A percentile compares a stretch with the other conserved stretches of the same genome.
phyloP scores from a whole-genome alignment of 2,888 invertebrate species.

The Liopterus haemorrhoidalis region DNA sequence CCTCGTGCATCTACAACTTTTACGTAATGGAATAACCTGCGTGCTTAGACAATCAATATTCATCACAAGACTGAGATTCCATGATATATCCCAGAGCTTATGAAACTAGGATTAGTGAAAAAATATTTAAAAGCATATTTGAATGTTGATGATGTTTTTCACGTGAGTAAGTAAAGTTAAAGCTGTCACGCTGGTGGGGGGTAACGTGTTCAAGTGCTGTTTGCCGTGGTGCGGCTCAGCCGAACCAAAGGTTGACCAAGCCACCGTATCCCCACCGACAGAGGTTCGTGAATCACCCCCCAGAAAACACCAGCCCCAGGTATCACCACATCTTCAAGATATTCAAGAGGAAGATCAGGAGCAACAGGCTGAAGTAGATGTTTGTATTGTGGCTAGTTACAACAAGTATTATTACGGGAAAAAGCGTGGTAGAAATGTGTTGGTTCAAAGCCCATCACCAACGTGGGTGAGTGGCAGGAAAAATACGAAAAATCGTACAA shows the following conservation, averaged over 20 bases:
- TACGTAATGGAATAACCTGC: too few relatives aligned
- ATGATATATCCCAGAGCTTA: too few relatives aligned
- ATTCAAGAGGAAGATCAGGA: conserved; percentile 78
- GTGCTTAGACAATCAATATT: too few relatives aligned
- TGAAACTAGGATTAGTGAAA: too few relatives aligned
- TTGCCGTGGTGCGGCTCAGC: conserved; percentile 78
- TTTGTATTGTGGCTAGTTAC: conserved; percentile 33
- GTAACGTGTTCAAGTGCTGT: conserved; percentile 76
- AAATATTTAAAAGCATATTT: too few relatives aligned
- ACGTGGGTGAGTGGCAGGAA: conserved; percentile 52
- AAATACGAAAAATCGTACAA: conserved; percentile 47
- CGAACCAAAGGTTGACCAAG: conserved; percentile 43
- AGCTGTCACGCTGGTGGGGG: conserved; percentile 62
- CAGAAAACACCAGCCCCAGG: conserved; percentile 57
- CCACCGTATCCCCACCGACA: conserved; percentile 33
- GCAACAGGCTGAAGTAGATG: conserved; percentile 46
- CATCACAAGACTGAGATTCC: too few relatives aligned
- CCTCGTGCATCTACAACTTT: too few relatives aligned
- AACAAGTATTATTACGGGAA: conserved; percentile 29
- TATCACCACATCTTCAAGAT: conserved; percentile 67
- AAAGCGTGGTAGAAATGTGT: conserved; percentile 41
- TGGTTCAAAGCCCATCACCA: conserved; percentile 54
- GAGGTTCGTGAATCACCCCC: conserved; percentile 50
- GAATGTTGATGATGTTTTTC: conserved; percentile 13
- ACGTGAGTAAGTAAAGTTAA: conserved; percentile 31